Conservation (phyloP, 2,113 vertebrate species). For the Hemiscyllium ocellatum region DNA sequence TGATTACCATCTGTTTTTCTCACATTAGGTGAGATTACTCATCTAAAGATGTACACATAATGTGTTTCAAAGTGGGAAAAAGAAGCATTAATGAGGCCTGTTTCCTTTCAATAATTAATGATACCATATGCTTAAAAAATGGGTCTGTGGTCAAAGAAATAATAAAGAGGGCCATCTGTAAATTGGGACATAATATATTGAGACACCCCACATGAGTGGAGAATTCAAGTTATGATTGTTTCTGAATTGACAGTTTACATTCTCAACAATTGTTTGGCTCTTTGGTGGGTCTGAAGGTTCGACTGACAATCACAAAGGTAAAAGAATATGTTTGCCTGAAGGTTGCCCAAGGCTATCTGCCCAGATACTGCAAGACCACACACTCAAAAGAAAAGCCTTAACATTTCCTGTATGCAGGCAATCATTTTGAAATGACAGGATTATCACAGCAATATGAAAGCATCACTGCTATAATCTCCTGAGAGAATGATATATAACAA, state of each 20-base stretch:
- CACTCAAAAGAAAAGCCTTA: background rate
- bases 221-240: background rate
- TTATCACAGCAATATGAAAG: background rate
- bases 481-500: background rate
- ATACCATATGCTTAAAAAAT: background rate
- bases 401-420: background rate
- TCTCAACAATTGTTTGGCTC: background rate
- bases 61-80: background rate
- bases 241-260: background rate
- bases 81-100: background rate
- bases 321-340: background rate
- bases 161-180: background rate
- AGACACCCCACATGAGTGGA: background rate
- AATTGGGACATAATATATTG: too few relatives aligned
- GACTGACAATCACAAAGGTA: too few relatives aligned
- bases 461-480: background rate
- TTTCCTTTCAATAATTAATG: constrained; percentile 5
- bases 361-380: background rate
- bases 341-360: background rate
- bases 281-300: background rate
- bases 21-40: background rate
- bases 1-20: constrained; percentile 8
- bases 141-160: background rate
- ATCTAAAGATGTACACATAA: background rate
- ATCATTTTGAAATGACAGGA: background rate